phyloP scores from a whole-genome alignment of 2,888 invertebrate species.

The Synergus umbraculus region DNA sequence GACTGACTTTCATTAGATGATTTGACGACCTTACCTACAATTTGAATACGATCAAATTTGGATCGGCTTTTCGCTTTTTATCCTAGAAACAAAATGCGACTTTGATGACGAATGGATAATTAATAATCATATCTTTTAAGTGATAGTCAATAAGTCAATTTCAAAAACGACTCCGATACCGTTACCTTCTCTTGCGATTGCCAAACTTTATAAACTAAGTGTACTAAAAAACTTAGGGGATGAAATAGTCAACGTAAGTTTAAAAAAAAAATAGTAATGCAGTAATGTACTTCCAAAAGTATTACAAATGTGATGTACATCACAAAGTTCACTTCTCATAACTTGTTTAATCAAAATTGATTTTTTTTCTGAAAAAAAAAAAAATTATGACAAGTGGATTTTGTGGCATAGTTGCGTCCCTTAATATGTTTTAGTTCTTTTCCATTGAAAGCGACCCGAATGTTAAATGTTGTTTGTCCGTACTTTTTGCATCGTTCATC shows the following conservation, averaged over 20 bases:
- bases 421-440: background rate
- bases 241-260: conserved; percentile 13
- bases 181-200: conserved; percentile 38
- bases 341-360: background rate
- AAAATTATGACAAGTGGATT: background rate
- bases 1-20: conserved; percentile 19
- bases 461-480: background rate
- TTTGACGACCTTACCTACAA: conserved; percentile 2
- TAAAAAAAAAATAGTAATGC: background rate
- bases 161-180: conserved; percentile 25
- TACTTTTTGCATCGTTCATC: conserved; percentile 29
- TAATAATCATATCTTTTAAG: conserved; percentile 29
- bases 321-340: background rate
- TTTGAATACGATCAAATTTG: conserved; percentile 12
- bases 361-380: background rate
- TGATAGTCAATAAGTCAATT: conserved; percentile 28
- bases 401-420: background rate
- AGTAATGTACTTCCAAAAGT: conserved; percentile 8
- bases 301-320: background rate
- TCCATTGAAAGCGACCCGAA: background rate
- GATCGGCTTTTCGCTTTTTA: conserved; percentile 11
- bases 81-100: background rate
- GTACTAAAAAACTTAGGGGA: conserved; percentile 19
- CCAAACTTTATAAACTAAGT: conserved; percentile 39
- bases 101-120: conserved; percentile 24